phyloP scores from a whole-genome alignment of 2,888 invertebrate species.

The Hydropsyche betteni region DNA sequence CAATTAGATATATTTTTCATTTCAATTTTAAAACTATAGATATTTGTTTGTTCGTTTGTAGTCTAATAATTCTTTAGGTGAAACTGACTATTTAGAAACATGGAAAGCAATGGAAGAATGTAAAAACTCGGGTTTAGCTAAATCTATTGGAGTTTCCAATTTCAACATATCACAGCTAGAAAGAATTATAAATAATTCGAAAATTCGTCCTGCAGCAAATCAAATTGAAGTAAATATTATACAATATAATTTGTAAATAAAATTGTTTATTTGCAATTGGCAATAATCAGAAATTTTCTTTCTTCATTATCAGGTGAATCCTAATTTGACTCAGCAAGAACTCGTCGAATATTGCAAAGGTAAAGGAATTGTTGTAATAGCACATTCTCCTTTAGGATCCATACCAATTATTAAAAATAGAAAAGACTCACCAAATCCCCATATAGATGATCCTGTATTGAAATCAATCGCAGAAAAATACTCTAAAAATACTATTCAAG shows the following conservation, averaged over 20 bases:
- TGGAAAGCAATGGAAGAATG: slow-evolving; percentile 75
- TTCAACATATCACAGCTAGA: slow-evolving; percentile 73
- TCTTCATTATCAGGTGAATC: slow-evolving; percentile 58
- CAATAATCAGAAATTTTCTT: neutral
- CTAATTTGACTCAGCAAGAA: slow-evolving; percentile 68
- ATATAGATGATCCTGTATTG: slow-evolving; percentile 58
- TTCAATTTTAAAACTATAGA: neutral
- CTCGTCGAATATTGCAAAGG: slow-evolving; percentile 66
- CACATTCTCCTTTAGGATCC: slow-evolving; percentile 68
- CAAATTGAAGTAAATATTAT: slow-evolving; percentile 46
- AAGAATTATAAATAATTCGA: slow-evolving; percentile 64
- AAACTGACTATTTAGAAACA: slow-evolving; percentile 70
- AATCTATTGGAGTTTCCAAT: slow-evolving; percentile 75
- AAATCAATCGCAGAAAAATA: slow-evolving; percentile 60
- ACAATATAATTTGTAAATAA: neutral
- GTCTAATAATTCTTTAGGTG: slow-evolving; percentile 53
- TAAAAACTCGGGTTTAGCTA: slow-evolving; percentile 66
- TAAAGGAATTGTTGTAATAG: slow-evolving; percentile 66
- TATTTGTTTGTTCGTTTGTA: slow-evolving; percentile 18
- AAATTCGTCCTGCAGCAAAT: slow-evolving; percentile 61
- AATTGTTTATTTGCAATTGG: neutral
- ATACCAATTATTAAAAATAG: slow-evolving; percentile 54
- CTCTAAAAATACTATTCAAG: slow-evolving; percentile 61
- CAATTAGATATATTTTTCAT: slow-evolving; percentile 53
- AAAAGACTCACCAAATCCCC: slow-evolving; percentile 57